phyloP scores from a whole-genome alignment of 2,888 invertebrate species.

The Sisyra nigra region DNA sequence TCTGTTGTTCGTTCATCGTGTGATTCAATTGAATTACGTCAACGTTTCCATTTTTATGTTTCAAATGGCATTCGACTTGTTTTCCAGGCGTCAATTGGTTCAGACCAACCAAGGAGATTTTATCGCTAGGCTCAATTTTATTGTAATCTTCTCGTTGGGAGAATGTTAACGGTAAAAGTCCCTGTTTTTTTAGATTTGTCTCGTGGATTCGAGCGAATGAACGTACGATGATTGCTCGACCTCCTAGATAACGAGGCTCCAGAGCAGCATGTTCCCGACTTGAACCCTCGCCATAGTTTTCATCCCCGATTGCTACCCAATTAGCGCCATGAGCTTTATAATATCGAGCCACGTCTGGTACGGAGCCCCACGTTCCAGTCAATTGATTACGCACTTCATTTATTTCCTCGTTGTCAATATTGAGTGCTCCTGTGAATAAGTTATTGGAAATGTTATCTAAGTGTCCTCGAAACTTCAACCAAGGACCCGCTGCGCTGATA shows the following conservation, averaged over 20 bases:
- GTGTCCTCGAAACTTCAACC: slow-evolving; percentile 98
- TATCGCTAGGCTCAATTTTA: slow-evolving; percentile 67
- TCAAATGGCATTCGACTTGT: slow-evolving; percentile 76
- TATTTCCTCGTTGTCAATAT: slow-evolving; percentile 71
- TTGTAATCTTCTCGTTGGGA: slow-evolving; percentile 88
- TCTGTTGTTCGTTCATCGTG: slow-evolving; percentile 92
- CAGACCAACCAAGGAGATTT: slow-evolving; percentile 64
- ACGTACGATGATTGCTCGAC: slow-evolving; percentile 95
- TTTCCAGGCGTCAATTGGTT: slow-evolving; percentile 80
- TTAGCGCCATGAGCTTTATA: slow-evolving; percentile 76
- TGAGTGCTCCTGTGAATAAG: slow-evolving; percentile 90
- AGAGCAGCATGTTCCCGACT: slow-evolving; percentile 96
- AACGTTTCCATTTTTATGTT: slow-evolving; percentile 72
- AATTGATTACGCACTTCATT: slow-evolving; percentile 86
- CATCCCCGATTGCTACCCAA: slow-evolving; percentile 85
- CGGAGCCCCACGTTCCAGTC: slow-evolving; percentile 73
- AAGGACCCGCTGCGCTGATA: slow-evolving; percentile 98
- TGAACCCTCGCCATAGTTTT: slow-evolving; percentile 82
- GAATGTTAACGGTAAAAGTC: slow-evolving; percentile 91
- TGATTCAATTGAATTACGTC: slow-evolving; percentile 85
- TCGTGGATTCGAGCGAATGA: slow-evolving; percentile 99
- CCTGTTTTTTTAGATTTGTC: slow-evolving; percentile 98
- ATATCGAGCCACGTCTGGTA: slow-evolving; percentile 86
- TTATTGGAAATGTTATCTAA: slow-evolving; percentile 99
- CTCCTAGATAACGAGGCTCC: slow-evolving; percentile 89